These are phyloP conservation scores for Nematostella vectensis DNA, from an alignment of 92 coral and sea anemone species.

Conservation along the genomic window DNA sequence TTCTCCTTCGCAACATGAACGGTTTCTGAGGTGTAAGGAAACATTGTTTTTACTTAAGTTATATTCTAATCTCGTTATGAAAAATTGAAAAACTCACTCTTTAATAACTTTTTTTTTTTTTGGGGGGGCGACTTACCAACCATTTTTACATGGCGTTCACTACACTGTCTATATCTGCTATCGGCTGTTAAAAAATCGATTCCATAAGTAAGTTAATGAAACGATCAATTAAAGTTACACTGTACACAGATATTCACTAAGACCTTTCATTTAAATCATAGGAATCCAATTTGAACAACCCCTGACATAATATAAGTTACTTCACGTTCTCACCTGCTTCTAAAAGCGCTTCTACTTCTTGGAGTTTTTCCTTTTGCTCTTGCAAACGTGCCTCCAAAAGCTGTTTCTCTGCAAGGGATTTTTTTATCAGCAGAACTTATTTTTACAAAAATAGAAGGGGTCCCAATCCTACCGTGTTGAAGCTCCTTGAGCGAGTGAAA, in stretches of 20 bases:
- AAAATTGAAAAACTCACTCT: neutral
- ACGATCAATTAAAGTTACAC: neutral
- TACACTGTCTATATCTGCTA: conserved; percentile 29
- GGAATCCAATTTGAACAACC: neutral
- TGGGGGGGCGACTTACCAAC: conserved; percentile 27
- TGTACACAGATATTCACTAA: neutral
- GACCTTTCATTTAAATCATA: neutral
- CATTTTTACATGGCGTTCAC: conserved; percentile 49
- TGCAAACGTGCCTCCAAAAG: conserved; percentile 30
- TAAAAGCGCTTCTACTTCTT: conserved; percentile 44
- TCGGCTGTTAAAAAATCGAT: conserved; percentile 21
- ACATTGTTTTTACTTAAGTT: no score
- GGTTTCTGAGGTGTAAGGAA: conserved; percentile 29
- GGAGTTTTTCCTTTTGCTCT: conserved; percentile 46
- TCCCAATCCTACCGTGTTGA: conserved; percentile 42
- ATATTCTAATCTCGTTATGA: no score
- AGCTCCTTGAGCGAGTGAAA: conserved; percentile 62
- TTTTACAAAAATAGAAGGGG: neutral
- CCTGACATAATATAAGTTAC: no score
- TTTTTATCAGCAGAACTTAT: neutral
- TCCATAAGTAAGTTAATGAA: neutral
- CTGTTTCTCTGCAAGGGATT: conserved; percentile 38
- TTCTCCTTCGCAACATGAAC: conserved; percentile 68
- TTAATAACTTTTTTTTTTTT: neutral
- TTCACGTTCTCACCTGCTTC: conserved; percentile 61